phyloP scores from a whole-genome alignment of 2,113 vertebrate species.

The Charadrius vociferus region DNA sequence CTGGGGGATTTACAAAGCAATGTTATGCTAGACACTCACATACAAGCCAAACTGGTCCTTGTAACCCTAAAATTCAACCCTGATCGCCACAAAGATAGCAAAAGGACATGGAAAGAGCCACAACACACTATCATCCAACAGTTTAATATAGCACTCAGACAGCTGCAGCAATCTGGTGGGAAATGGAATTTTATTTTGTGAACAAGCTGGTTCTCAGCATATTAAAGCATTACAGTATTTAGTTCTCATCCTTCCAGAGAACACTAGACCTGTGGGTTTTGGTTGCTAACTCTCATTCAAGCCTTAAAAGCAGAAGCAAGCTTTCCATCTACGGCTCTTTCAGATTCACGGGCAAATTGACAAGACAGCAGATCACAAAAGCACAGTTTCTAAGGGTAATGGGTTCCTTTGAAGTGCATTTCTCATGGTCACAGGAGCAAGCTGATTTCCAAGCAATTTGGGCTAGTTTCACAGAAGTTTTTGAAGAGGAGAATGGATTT shows the following conservation, averaged over 20 bases:
- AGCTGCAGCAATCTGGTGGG: background rate
- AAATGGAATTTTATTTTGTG: background rate
- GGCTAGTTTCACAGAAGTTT: slow-evolving; percentile 8
- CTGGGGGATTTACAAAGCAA: background rate
- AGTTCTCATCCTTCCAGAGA: background rate
- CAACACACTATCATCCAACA: background rate
- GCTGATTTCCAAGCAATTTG: slow-evolving; percentile 31
- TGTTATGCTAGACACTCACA: background rate
- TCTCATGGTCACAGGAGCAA: slow-evolving; percentile 32
- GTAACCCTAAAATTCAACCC: background rate
- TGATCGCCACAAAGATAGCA: background rate
- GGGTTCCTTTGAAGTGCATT: slow-evolving; percentile 47
- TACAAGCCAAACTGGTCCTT: background rate
- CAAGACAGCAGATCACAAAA: slow-evolving; percentile 35
- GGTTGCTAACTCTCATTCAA: background rate
- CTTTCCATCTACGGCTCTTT: background rate
- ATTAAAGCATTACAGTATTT: background rate
- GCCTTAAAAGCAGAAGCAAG: background rate
- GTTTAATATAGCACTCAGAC: background rate
- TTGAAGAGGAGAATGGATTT: slow-evolving; percentile 24
- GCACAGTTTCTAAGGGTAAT: slow-evolving; percentile 28
- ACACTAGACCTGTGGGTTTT: background rate
- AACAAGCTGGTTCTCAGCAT: background rate
- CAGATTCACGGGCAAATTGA: slow-evolving; percentile 11
- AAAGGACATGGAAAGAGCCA: background rate